phyloP scores from a whole-genome alignment of 2,797 vertebrate genomes.

The Spheniscus humboldti region DNA sequence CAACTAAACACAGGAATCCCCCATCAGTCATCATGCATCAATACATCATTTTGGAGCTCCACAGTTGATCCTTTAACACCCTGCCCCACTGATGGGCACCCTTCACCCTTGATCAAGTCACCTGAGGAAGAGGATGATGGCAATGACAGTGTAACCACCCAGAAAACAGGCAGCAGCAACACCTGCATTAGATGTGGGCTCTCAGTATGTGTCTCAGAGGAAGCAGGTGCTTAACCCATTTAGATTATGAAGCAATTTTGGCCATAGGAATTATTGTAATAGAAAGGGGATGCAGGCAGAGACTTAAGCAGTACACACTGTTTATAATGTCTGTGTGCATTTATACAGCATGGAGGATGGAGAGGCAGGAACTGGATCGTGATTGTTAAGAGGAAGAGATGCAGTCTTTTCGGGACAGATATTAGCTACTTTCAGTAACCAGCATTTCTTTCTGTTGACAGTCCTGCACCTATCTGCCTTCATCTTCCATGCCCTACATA shows the following conservation, averaged over 20 bases:
- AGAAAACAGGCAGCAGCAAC: neutral
- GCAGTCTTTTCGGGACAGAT: neutral
- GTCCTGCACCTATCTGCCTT: neutral
- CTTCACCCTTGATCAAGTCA: neutral
- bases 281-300: neutral
- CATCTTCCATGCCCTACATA: neutral
- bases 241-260: neutral
- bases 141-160: neutral
- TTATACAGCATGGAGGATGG: fast-evolving
- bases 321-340: fast-evolving
- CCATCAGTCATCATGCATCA: neutral
- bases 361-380: neutral
- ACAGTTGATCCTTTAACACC: neutral
- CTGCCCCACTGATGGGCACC: neutral
- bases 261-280: neutral
- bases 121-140: neutral
- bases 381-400: neutral
- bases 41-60: neutral
- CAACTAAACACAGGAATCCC: neutral
- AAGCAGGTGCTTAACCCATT: neutral
- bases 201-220: neutral
- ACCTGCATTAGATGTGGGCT: neutral
- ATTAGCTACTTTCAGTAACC: neutral
- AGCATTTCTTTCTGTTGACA: neutral
- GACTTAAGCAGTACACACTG: neutral